Evolutionary conservation across 2,113 vertebrate genomes (phyloP).

Genomic region (Amblyornis subalaris): DNA sequence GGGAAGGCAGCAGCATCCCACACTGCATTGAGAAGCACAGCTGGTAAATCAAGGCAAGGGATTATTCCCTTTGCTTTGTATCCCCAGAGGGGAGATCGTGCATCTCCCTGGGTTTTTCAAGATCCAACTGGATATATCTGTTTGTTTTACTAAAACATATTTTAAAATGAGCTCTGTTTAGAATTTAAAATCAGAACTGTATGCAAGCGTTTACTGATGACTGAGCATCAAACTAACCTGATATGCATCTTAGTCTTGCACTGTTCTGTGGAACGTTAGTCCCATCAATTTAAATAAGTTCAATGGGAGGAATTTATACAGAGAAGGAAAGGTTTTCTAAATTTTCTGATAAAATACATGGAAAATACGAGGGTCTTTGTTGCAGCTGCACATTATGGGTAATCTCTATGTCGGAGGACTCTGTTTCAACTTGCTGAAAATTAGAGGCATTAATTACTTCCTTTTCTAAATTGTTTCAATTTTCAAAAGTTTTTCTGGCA

Average conservation of each 20-base stretch:
- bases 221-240: background rate
- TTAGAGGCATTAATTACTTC: background rate
- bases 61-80: background rate
- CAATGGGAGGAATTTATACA: background rate
- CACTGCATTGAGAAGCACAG: accelerated
- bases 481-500: background rate
- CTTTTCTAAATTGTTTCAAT: background rate
- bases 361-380: background rate
- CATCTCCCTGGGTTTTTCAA: background rate
- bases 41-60: background rate
- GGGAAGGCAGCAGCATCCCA: background rate
- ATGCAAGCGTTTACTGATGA: background rate
- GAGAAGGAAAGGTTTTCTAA: background rate
- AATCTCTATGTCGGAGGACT: background rate
- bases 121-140: background rate
- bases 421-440: background rate
- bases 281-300: background rate
- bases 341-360: background rate
- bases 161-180: background rate
- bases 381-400: background rate
- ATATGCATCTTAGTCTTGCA: background rate
- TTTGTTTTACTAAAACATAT: background rate
- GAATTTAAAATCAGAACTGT: background rate
- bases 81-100: background rate
- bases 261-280: background rate